Evolutionary conservation across 2,113 vertebrate species (phyloP).

Genomic region (Thamnophis sirtalis): DNA sequence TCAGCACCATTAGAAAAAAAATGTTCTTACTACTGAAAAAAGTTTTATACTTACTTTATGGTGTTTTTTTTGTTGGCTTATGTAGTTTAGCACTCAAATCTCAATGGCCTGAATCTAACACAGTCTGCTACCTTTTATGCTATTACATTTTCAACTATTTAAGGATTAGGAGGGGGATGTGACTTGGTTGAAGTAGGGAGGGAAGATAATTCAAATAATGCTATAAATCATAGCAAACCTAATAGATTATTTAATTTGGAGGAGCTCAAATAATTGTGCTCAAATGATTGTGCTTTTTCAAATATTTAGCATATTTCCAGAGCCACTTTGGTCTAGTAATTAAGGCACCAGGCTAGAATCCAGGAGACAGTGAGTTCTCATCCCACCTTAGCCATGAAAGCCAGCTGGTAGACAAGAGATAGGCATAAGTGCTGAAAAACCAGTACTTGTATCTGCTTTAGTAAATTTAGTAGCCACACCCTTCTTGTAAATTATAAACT

Average conservation of each 20-base stretch:
- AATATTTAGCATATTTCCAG: not conserved
- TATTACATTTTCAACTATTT: not conserved
- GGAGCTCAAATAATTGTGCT: not conserved
- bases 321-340: not conserved
- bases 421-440: conserved; percentile 48
- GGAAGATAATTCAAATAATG: not conserved
- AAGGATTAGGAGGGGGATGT: not conserved
- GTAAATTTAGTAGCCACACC: conserved; percentile 68
- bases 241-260: not conserved
- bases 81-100: not conserved
- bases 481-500: conserved; percentile 67
- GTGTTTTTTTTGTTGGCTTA: not conserved
- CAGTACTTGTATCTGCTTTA: conserved; percentile 62
- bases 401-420: conserved; percentile 40
- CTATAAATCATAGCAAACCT: not conserved
- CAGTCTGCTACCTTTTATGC: not conserved
- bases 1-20: not conserved
- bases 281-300: not conserved
- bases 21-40: not conserved
- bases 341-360: not conserved
- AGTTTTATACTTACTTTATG: not conserved
- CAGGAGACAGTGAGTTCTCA: not conserved
- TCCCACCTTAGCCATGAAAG: not conserved
- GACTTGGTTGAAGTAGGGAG: not conserved
- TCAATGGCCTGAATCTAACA: not conserved